Base-by-base conservation (phyloP, 2,888 invertebrate genomes). In the Dioctria linearis region DNA sequence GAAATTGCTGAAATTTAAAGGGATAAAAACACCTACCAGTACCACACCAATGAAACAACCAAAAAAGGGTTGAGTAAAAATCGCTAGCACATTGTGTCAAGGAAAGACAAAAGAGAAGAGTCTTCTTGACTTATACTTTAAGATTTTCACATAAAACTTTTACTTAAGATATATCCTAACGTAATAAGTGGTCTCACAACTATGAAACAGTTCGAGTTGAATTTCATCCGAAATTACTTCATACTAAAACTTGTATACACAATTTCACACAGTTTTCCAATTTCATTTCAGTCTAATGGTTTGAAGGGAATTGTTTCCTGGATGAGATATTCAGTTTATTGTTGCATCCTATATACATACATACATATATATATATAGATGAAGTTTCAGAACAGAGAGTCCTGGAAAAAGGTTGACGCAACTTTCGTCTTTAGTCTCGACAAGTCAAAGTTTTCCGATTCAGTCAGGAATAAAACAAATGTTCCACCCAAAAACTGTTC, bases 181-280 rank as follows among this genome's bases (percentile, higher is more conserved):
- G 73, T 73, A 42, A 39, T 73, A 73, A 73, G 73, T 51, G 73
- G 73, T 73, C 25, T 57, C 37, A 67, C 73, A 57, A 39, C 54
- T 54, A 54, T 54, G n/a, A 54, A 54, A n/a, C 54, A 54, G 9
- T 46, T 39, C 39, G 13, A 13, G 57, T 42, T 37, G 25, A 73
- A 57, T 73, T 42, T 42, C 42, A 59, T n/a, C 73, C 73, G 42
- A 73, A 73, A 73, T 73, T 73, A 43, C 73, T 73, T 73, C 57
- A 73, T 57, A n/a, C 73, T 73, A 73, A 25, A 46, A 73, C 73
- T 73, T 57, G 59, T 42, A 25, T 25, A 25, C 25, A 73, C 73
- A 73, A 73, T 73, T 73, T 42, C 73, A 57, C 25, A 25, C 59
- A 73, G 57, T 73, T 73, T 73, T 73, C 73, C 57, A 73, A 73